Evolutionary conservation across 2,888 invertebrate genomes (phyloP), one percentile per base, ranked within the genome.

Genomic region (Eupithecia pulchellata): DNA sequence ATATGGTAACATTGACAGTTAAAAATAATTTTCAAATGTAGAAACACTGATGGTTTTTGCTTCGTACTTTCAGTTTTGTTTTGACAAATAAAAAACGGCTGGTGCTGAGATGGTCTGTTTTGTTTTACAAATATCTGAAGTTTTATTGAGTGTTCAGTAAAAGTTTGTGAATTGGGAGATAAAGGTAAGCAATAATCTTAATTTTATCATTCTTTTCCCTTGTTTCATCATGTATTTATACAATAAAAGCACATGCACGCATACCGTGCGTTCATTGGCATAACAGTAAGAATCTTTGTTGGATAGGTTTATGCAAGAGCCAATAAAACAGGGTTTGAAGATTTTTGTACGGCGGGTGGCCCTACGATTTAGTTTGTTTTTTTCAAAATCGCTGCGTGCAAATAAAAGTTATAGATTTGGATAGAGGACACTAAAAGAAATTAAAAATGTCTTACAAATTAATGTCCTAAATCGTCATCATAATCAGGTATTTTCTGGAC

Each of bases 101-200:
- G 17, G 39, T 17, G 39, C 52, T 5, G n/a, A 55, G n/a, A 32
- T 5, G 32, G n/a, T 55, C 52, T 55, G 52, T 55, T 55, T 6
- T 2, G 9, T 8, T 39, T 39, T 39, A 14, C 39, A 39, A 39
- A 14, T 39, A 39, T 39, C 17, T 32, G 32, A 39, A 39, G 39
- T 39, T 39, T 39, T 39, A 39, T 39, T 39, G 39, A 39, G 17
- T 9, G 11, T 39, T 39, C 52, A 25, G 20, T 25, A 20, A 55
- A 55, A 55, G 20, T 17, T 20, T 55, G 25, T 55, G 52, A 55
- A 55, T 55, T 55, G 25, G 25, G 9, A 55, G 25, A 55, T 9
- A 55, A 39, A 39, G 39, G 39, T 39, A 39, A 39, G 39, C 39
- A 39, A 39, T 39, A 39, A 39, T n/a, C n/a, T n/a, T n/a, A n/a